phyloP scores from a whole-genome alignment of 2,113 vertebrate species.

The Pluvianellus socialis region DNA sequence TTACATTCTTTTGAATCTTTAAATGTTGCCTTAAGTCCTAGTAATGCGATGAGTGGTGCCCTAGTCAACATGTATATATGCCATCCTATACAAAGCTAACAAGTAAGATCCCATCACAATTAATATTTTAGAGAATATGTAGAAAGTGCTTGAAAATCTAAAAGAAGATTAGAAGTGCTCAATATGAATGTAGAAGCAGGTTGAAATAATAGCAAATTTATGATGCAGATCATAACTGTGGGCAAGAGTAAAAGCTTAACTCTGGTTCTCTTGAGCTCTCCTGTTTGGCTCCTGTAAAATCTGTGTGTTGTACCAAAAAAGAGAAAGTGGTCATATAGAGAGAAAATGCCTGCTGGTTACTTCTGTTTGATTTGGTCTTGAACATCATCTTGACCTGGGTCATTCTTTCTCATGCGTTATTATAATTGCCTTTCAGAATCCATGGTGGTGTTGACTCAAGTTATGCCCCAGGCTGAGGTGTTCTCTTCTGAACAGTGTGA shows the following conservation, averaged over 20 bases:
- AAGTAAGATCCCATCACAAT: neutral
- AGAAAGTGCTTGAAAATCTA: neutral
- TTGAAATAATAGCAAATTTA: neutral
- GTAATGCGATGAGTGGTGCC: neutral
- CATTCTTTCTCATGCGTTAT: neutral
- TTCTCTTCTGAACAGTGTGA: neutral
- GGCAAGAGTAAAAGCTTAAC: neutral
- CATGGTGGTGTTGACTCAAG: neutral
- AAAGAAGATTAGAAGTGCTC: neutral
- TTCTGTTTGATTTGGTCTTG: neutral
- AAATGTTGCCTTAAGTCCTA: neutral
- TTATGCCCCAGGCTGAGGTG: neutral
- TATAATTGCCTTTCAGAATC: neutral
- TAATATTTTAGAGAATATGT: neutral
- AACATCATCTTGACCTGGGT: neutral
- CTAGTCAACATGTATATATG: neutral
- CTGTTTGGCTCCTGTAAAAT: neutral
- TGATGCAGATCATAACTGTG: neutral
- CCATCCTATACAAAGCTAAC: neutral
- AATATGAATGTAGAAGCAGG: neutral
- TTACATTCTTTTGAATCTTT: neutral
- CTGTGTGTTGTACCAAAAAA: neutral
- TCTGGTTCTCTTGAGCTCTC: neutral
- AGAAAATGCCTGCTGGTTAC: neutral
- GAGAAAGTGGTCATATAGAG: neutral